Base-by-base conservation (phyloP, 1,140 invertebrate genomes). In the Caenorhabditis remanei region DNA sequence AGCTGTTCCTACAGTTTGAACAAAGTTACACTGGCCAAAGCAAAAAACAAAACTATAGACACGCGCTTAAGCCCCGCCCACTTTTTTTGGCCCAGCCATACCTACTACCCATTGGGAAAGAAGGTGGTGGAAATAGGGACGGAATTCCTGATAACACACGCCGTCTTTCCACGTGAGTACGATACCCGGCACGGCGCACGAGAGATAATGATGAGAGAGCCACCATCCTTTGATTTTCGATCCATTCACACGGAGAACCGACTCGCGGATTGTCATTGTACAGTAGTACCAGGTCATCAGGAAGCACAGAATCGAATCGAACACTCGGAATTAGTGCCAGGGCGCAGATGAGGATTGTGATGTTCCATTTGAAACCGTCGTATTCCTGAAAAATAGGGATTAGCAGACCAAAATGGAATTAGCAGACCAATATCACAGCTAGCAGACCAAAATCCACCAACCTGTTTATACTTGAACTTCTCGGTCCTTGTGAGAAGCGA, bases 201-300 rank as follows among this genome's bases (percentile, higher is more conserved):
- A 98, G 88, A 99, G 95, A 93, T 99, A 99, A 94, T 99, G 98
- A 94, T 99, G 97, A n/a, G 96, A 94, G 87, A 98, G 93, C 98
- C 97, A 99, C 98, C 98, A 99, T 32, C 90, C 85, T 90, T 92
- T 79, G 40, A 79, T 79, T 50, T 93, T 93, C 0, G 94, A 95
- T 41, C 95, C 94, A 92, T 95, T 95, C 0, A 94, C 93, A 93
- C 97, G 97, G 2, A 99, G 94, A 93, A 99, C 99, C 90, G 96
- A 97, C 94, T 99, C 98, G 85, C 98, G 95, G 92, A 99, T 99
- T 55, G 98, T 99, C 89, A 99, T 94, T 0, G 98, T 99, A 93
- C 98, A 99, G 93, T 99, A 99, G 93, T 99, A 88, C 98, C 98
- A 99, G 0, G 99, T 98, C 87, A 99, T 93, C 40, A 99, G 94